Conservation (phyloP, 2,113 vertebrate genomes). For the Microtus pennsylvanicus region DNA sequence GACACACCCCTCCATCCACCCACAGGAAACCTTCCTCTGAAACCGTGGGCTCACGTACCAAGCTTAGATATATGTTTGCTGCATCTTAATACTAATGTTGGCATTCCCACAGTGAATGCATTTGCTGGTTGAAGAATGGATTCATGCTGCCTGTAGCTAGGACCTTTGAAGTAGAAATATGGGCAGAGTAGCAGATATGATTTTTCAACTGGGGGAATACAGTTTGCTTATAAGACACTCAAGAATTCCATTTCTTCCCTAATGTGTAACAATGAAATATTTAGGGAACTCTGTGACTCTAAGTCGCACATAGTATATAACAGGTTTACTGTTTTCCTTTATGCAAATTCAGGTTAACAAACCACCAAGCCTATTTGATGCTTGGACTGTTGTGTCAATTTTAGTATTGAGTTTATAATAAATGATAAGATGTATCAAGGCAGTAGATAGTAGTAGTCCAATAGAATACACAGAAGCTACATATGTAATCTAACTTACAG, state of each 20-base stretch:
- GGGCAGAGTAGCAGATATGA: background rate
- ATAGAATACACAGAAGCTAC: background rate
- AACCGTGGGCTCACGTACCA: background rate
- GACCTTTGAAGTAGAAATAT: background rate
- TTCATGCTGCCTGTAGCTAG: background rate
- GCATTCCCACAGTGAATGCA: background rate
- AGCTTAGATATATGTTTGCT: background rate
- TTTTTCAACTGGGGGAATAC: background rate
- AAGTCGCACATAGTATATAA: background rate
- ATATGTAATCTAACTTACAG: background rate
- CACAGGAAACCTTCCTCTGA: background rate
- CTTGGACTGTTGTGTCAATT: background rate
- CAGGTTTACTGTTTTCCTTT: background rate
- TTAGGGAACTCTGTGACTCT: background rate
- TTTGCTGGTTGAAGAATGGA: background rate
- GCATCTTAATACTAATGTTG: background rate
- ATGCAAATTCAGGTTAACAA: conserved; percentile 25
- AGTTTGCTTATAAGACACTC: background rate
- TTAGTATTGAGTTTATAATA: conserved; percentile 7
- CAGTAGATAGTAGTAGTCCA: background rate
- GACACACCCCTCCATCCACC: background rate
- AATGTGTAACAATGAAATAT: background rate
- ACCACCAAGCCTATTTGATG: background rate
- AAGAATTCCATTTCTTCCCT: conserved; percentile 6
- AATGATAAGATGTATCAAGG: background rate